Evolutionary conservation across 2,113 vertebrate species (phyloP), one percentile per base, ranked within the genome.

Genomic region (Pao palembangensis): DNA sequence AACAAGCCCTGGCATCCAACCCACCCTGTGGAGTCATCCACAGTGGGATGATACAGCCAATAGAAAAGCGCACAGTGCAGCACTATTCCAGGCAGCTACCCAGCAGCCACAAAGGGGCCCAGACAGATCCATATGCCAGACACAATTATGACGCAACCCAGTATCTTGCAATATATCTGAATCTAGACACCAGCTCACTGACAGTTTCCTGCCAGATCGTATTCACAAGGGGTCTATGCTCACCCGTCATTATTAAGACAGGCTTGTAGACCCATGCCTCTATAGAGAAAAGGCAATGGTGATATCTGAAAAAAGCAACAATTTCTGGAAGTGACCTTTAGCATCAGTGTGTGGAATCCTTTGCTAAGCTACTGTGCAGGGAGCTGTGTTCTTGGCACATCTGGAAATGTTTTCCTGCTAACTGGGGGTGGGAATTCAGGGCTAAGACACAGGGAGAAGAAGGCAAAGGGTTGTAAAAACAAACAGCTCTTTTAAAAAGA

Each of bases 71-170:
- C 0, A 15, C 80, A 86, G 51, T 80, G 71, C 87, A 88, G 90
- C 88, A 91, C 78, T 83, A 89, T 88, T 90, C 89, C 80, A 89
- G 92, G 92, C 93, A 89, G 73, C 48, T 67, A 48, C 92, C 91
- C 93, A 96, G 83, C 88, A 85, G 87, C 83, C 81, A 57, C 87
- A 83, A 87, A 91, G 87, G 59, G 81, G 88, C 90, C 85, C 89
- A 92, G 90, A 91, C 85, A 89, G 90, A 93, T 80, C 89, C 92
- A 90, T 90, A 51, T 70, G 89, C 90, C 87, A 92, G 92, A 91
- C 91, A 83, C 73, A 87, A 90, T 92, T 91, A 93, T 89, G 89
- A 90, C 84, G 75, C 89, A 80, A 56, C 66, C 84, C 84, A 65
- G 71, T 82, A 74, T 91, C 79, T 87, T 55, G 46, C 67, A 64